Conservation (phyloP, 2,888 invertebrate species). For the Lysandra bellargus region DNA sequence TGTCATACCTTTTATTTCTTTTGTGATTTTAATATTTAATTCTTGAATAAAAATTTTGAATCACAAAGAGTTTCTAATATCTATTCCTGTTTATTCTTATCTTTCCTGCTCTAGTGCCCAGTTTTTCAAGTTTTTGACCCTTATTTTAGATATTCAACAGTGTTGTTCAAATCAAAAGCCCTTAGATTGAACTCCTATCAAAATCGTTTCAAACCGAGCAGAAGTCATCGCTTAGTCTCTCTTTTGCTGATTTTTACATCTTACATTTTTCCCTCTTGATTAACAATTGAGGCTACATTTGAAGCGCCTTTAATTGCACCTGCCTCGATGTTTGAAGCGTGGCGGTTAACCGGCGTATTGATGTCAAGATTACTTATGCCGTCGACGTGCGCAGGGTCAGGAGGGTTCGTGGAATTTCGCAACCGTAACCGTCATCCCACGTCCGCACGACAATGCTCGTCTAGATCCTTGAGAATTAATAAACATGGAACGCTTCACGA, state of each 20-base stretch:
- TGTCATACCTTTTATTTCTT: neutral
- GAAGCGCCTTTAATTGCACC: neutral
- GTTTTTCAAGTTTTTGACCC: too few species aligned
- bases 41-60: too few species aligned
- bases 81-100: too few species aligned
- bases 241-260: neutral
- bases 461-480: conserved; percentile 47
- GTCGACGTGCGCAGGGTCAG: conserved; percentile 56
- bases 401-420: conserved; percentile 60
- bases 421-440: conserved; percentile 53
- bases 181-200: neutral
- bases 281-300: conserved; percentile 7
- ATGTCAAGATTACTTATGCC: conserved; percentile 61
- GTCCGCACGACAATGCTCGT: conserved; percentile 50
- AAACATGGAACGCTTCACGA: conserved; percentile 28
- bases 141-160: too few species aligned
- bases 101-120: too few species aligned
- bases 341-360: conserved; percentile 43
- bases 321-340: neutral
- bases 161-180: neutral
- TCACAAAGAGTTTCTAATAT: too few species aligned
- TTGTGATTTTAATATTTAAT: too few species aligned
- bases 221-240: neutral
- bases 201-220: neutral
- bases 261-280: neutral